Base-by-base conservation (phyloP, 1,140 invertebrate species). In the Bombus pyrosoma region DNA sequence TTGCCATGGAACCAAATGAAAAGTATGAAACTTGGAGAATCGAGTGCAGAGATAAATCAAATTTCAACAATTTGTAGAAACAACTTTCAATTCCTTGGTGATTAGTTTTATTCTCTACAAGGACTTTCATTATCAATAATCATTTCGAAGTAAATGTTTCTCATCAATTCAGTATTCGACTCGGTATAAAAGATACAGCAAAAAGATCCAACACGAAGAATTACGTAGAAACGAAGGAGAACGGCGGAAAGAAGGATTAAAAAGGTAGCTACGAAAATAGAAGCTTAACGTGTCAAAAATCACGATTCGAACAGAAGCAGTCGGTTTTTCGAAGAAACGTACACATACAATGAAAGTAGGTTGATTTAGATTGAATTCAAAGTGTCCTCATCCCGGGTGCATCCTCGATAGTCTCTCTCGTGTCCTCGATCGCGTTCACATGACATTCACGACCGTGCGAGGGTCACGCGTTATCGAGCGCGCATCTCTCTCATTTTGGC, bases 361-460 rank as follows among this genome's bases (percentile, higher is more conserved):
- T 89, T 89, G 80, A 89, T 89, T 89, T 89, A 83, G 71, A 89
- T 89, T 81, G 84, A 69, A 83, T 89, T 86, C 88, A 62, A 86
- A 80, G 43, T 39, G 37, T 86, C 64, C 47, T 69, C 25, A 28
- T 28, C 47, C 10, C 59, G 28, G 34, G 13, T n/a, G 72, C 37
- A 9, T 22, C 34, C 62, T 57, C 37, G n/a, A 47, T 57, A n/a
- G 37, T 39, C 59, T 71, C 32, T 81, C 43, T 68, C 43, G 15
- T 62, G 41, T 68, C 34, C 32, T 59, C 71, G 39, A 43, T 68
- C 39, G 37, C 43, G 34, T 86, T 81, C 10, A 28, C 72, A 62
- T 22, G 2, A 22, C 59, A 47, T 18, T 22, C 72, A 75, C 41
- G 13, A 0, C 1, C 28, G 43, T 41, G 8, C 12, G 68, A 71